These are phyloP conservation scores for Danio jaintianensis DNA, from an alignment of 2,797 vertebrate genomes.

Conservation along the genomic window DNA sequence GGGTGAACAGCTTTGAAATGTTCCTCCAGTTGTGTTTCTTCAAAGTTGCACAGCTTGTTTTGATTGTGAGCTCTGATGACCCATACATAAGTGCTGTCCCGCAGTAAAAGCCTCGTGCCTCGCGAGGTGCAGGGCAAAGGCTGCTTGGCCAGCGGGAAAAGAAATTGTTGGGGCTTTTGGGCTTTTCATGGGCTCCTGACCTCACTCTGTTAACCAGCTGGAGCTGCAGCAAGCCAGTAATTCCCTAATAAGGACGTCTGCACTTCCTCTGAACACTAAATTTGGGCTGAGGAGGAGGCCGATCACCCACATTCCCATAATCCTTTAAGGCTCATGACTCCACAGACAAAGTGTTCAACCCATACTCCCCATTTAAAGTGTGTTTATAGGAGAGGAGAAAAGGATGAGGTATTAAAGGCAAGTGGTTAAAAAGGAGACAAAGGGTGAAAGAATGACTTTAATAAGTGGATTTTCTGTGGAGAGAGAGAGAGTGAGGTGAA, in stretches of 20 bases:
- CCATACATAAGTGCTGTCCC: neutral
- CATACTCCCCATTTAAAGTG: constrained; percentile 70
- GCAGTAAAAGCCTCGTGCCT: constrained; percentile 17
- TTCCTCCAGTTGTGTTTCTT: neutral
- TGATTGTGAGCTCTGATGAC: constrained; percentile 6
- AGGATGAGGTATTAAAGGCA: constrained; percentile 72
- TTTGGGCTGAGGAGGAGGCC: constrained; percentile 67
- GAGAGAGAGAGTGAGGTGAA: constrained; percentile 60
- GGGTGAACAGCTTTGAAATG: neutral
- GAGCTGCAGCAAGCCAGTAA: constrained; percentile 24
- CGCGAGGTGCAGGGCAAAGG: neutral
- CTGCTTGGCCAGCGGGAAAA: constrained; percentile 35
- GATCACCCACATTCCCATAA: constrained; percentile 70
- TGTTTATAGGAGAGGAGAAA: constrained; percentile 62
- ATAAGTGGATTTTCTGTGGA: constrained; percentile 73
- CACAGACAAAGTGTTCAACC: constrained; percentile 74
- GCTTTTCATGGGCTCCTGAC: constrained; percentile 69
- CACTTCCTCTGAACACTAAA: constrained; percentile 64
- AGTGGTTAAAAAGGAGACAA: constrained; percentile 72
- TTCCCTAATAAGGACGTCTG: constrained; percentile 75
- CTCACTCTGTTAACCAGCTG: constrained; percentile 69
- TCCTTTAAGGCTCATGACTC: constrained; percentile 71
- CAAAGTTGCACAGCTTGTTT: neutral
- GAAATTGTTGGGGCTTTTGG: constrained; percentile 67
- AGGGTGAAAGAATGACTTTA: constrained; percentile 68